Conservation (phyloP, 2,888 invertebrate species). For the Nemurella pictetii region DNA sequence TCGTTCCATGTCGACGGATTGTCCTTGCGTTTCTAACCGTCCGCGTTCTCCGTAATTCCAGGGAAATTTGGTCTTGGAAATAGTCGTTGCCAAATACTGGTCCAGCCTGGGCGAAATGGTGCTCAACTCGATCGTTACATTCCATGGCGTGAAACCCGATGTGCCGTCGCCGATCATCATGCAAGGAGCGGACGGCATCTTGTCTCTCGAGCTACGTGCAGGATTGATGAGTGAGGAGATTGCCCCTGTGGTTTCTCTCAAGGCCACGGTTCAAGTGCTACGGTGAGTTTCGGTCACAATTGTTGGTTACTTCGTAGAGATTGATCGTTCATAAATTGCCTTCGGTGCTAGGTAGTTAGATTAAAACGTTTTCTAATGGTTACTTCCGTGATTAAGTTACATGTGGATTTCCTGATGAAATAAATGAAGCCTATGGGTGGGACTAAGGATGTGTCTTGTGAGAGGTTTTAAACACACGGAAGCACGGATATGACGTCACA, state of each 20-base stretch:
- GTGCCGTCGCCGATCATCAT: slow-evolving; percentile 63
- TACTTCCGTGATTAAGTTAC: too few relatives aligned
- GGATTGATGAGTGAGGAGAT: slow-evolving; percentile 76
- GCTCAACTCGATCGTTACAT: slow-evolving; percentile 75
- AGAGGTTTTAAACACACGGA: too few relatives aligned
- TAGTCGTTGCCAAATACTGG: slow-evolving; percentile 95
- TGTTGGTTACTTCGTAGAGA: too few relatives aligned
- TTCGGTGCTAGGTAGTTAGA: too few relatives aligned
- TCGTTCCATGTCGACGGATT: not conserved
- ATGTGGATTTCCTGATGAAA: too few relatives aligned
- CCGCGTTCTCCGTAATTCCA: slow-evolving; percentile 48
- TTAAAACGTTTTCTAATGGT: too few relatives aligned
- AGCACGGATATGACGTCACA: too few relatives aligned
- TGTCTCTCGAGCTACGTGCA: slow-evolving; percentile 69
- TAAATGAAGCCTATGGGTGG: too few relatives aligned
- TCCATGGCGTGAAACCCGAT: slow-evolving; percentile 79
- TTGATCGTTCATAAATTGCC: too few relatives aligned
- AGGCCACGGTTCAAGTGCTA: slow-evolving; percentile 71
- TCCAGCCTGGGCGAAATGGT: slow-evolving; percentile 80
- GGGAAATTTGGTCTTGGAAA: slow-evolving; percentile 80
- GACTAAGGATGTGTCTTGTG: too few relatives aligned
- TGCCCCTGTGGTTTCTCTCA: slow-evolving; percentile 72
- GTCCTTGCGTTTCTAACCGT: not conserved
- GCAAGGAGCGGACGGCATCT: slow-evolving; percentile 76
- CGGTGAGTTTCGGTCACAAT: slow-evolving; percentile 56